phyloP scores from a whole-genome alignment of 2,888 invertebrate genomes.

The Monochamus alternatus region DNA sequence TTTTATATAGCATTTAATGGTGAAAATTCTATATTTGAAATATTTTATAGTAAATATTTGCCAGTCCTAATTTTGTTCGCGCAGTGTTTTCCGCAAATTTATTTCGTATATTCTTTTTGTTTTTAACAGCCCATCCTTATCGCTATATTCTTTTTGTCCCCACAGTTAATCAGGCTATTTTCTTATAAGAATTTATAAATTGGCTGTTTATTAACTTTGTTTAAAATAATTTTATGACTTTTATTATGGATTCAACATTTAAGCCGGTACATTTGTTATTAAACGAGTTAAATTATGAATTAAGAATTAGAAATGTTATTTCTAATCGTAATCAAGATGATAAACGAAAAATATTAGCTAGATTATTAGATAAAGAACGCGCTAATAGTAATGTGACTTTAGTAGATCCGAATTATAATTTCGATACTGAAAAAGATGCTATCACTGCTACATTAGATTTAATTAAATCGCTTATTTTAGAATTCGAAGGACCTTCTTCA shows the following conservation, averaged over 20 bases:
- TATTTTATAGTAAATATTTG: no score
- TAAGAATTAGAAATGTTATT: constrained; percentile 23
- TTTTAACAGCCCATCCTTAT: no score
- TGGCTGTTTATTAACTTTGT: no score
- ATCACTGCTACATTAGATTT: constrained; percentile 29
- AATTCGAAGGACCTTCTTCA: constrained; percentile 27
- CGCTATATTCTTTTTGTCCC: no score
- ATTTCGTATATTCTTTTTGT: no score
- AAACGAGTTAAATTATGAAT: constrained; percentile 30
- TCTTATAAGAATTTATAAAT: no score
- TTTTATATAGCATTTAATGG: no score
- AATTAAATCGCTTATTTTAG: constrained; percentile 17
- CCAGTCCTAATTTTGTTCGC: no score
- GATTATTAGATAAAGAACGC: constrained; percentile 25
- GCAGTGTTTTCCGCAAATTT: no score
- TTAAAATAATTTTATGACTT: no score
- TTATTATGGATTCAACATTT: constrained; percentile 16
- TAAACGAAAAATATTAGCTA: constrained; percentile 27
- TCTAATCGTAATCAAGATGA: constrained; percentile 30
- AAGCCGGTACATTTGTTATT: constrained; percentile 29
- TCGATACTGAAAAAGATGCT: constrained; percentile 14
- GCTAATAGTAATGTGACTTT: background rate
- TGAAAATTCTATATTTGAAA: no score
- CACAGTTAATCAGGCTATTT: no score
- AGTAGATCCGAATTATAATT: constrained; percentile 22